phyloP scores from a whole-genome alignment of 2,888 invertebrate species.

The Caenorhabditis zanzibari region DNA sequence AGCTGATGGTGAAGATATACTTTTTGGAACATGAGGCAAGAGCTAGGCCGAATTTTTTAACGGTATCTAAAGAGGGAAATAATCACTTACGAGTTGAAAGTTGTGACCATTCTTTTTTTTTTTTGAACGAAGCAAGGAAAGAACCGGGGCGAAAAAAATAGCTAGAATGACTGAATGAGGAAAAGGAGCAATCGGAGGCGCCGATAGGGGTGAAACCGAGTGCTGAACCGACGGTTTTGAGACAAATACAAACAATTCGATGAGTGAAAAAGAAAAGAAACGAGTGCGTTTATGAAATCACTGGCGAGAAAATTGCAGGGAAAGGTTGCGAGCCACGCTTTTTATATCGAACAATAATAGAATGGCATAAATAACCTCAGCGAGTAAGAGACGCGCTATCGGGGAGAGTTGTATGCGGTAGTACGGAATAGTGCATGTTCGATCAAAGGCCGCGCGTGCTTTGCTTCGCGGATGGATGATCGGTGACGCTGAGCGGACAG shows the following conservation, averaged over 20 bases:
- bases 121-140: neutral
- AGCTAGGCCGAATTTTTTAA: too few species aligned
- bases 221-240: slow-evolving; percentile 52
- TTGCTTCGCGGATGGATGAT: slow-evolving; percentile 53
- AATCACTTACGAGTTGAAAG: slow-evolving; percentile 21
- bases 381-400: neutral
- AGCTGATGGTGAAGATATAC: neutral
- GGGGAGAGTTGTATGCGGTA: slow-evolving; percentile 18
- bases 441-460: slow-evolving; percentile 59
- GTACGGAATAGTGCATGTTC: slow-evolving; percentile 53
- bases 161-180: slow-evolving; percentile 1
- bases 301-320: slow-evolving; percentile 1
- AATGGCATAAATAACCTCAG: neutral
- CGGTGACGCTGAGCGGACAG: slow-evolving; percentile 29
- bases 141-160: neutral
- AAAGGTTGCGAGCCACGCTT: slow-evolving; percentile 31
- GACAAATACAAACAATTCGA: slow-evolving; percentile 54
- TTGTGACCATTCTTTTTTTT: slow-evolving; percentile 30
- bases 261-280: slow-evolving; percentile 21
- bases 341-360: slow-evolving; percentile 22
- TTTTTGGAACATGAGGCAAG: neutral
- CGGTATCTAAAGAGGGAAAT: too few species aligned
- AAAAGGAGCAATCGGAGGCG: slow-evolving; percentile 29
- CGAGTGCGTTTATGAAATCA: slow-evolving; percentile 50
- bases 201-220: slow-evolving; percentile 36